A percentile compares a stretch with the other conserved stretches of the same genome.
phyloP scores from a whole-genome alignment of 2,888 invertebrate genomes.

The Erpobdella octoculata region DNA sequence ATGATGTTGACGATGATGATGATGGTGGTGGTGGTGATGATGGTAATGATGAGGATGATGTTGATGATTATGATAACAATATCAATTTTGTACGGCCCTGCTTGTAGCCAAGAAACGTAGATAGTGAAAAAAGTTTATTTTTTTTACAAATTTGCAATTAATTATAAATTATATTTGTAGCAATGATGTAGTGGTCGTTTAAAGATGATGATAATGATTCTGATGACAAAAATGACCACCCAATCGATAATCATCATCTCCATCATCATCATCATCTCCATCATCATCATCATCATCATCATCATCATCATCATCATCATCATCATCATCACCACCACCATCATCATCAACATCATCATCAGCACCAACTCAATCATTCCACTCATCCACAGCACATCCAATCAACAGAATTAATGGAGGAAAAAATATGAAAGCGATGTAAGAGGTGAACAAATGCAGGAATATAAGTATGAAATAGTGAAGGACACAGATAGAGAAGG shows the following conservation, averaged over 20 bases:
- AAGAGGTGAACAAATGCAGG: not conserved
- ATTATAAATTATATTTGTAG: no score
- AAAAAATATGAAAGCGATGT: no score
- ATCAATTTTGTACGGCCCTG: no score
- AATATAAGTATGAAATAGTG: not conserved
- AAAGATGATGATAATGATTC: not conserved
- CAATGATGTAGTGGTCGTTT: no score
- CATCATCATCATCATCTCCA: not conserved
- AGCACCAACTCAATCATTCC: no score
- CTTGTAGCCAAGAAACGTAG: not conserved
- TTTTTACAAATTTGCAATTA: not conserved
- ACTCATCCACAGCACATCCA: no score
- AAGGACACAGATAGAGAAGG: not conserved
- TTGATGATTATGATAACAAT: no score
- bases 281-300: conserved; percentile 1
- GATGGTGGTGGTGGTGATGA: not conserved
- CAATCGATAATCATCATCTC: not conserved
- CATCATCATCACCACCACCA: conserved; percentile 13
- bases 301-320: not conserved
- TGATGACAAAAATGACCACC: not conserved
- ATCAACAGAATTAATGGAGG: no score
- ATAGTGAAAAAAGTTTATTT: not conserved
- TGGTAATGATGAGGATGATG: not conserved
- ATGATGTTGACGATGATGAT: not conserved
- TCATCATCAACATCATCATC: no score